Evolutionary conservation across 1,140 invertebrate species (phyloP), one percentile per base, ranked within the genome.

Genomic region (Drosophila auraria): DNA sequence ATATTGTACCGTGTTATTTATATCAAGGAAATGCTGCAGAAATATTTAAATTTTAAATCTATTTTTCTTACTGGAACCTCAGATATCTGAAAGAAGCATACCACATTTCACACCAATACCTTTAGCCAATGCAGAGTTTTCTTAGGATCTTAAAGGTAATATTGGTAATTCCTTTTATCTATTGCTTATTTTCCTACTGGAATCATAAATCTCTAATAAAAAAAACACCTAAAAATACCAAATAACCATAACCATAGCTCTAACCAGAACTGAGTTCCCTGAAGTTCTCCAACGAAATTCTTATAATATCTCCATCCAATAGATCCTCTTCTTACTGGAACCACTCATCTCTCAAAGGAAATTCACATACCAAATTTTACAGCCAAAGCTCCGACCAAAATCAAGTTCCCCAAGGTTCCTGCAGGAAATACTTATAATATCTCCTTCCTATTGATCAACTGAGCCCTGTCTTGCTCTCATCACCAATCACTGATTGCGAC

Each of bases 401-500:
- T 11, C 5, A 0, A 15, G 12, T 42, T 20, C 3, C 23, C 2
- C 8, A 1, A 64, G 30, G 3, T 20, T 36, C 14, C 8, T 15
- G 0, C 8, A 14, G 36, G 12, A 66, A 30, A 14, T 33, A 15
- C 7, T 45, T 33, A 17, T 11, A 0, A 58, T 44, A 58, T 17
- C 8, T 6, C 14, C 36, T 25, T 57, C 36, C 54, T 14, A 23
- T 40, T 56, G 33, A 40, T 56, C 7, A 23, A 56, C 15, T n/a
- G 4, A 56, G 15, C 44, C 33, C 17, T 12, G 14, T 65, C 44
- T 63, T 44, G 7, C 23, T 30, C 23, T 17, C 50, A 61, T 83
- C 36, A 51, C 38, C 33, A 53, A 73, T 61, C 47, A 61, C 50
- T 72, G 45, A 61, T 61, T 60, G 54, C 61, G 38, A 69, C 79